Evolutionary conservation across 2,888 invertebrate genomes (phyloP).

Genomic region (Cyclophora albipunctata): DNA sequence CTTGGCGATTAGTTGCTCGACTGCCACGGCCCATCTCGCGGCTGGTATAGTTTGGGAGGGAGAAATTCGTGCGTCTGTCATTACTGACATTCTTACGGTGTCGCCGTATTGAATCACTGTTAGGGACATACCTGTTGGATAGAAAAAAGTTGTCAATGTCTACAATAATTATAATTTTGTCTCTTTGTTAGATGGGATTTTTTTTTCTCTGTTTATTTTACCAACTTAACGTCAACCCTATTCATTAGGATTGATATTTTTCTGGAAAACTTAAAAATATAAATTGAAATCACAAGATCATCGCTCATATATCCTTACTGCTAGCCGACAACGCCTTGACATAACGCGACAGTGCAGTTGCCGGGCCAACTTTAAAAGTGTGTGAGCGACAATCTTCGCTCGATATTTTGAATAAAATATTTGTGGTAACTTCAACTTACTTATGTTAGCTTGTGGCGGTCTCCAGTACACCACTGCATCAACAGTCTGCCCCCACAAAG

Average conservation of each 20-base stretch:
- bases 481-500: conserved; percentile 80
- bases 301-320: neutral
- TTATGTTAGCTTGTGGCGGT: conserved; percentile 85
- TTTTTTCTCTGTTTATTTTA: neutral
- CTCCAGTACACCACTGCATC: conserved; percentile 81
- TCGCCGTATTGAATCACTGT: conserved; percentile 82
- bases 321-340: neutral
- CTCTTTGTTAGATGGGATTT: too few relatives aligned
- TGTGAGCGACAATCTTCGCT: too few relatives aligned
- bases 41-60: conserved; percentile 78
- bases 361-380: too few relatives aligned
- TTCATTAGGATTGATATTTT: neutral
- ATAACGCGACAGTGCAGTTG: neutral
- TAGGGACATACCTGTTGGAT: conserved; percentile 79
- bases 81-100: conserved; percentile 79
- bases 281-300: too few relatives aligned
- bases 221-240: neutral
- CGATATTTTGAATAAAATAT: too few relatives aligned
- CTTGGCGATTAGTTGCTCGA: conserved; percentile 54
- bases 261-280: too few relatives aligned
- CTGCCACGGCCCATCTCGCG: conserved; percentile 50
- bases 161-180: too few relatives aligned
- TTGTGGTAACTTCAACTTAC: conserved; percentile 58
- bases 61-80: conserved; percentile 81
- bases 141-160: too few relatives aligned